Evolutionary conservation across 2,113 vertebrate genomes (phyloP), one percentile per base, ranked within the genome.

Genomic region (Panthera leo): DNA sequence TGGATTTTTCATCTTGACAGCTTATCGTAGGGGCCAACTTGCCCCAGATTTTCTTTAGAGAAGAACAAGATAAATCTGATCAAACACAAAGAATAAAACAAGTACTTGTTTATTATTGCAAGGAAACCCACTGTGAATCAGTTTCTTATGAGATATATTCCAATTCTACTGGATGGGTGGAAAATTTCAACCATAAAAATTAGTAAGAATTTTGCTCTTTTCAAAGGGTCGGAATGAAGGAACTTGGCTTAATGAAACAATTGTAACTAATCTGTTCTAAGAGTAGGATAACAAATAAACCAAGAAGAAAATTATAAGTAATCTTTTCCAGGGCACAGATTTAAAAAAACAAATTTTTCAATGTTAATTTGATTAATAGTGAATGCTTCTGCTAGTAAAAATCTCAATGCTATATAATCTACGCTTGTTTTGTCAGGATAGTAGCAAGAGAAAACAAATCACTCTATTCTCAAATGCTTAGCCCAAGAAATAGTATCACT

Each of bases 1-100:
- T 93, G 96, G 95, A 98, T 97, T 98, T 98, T 98, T 98, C 97
- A 97, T 89, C 94, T 93, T 98, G 96, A 95, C 95, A 97, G 65
- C 8, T 98, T 98, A 98, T 95, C 0, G 84, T 76, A 96, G 14
- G 15, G 98, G 16, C 63, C 61, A 96, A 93, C 63, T 95, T 91
- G 96, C 27, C 51, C 61, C 89, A 98, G 39, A 93, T 96, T 90
- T 97, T 98, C 86, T 79, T 98, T 91, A 98, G 97, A 91, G 83
- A 94, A 97, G 42, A 97, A 63, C 53, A 78, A 10, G 65, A 96
- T 94, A 88, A 98, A 97, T 84, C 79, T 94, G 76, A 87, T 94
- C 70, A 97, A 98, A 92, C 51, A 97, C 55, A 45, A 86, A 92
- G 75, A 97, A 61, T 94, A 96, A 98, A 98, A 97, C 85, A 98